Evolutionary conservation across 23 tunicate genomes (phyloP), one percentile per base, ranked within the genome.

Genomic region (Ascidia mentula): DNA sequence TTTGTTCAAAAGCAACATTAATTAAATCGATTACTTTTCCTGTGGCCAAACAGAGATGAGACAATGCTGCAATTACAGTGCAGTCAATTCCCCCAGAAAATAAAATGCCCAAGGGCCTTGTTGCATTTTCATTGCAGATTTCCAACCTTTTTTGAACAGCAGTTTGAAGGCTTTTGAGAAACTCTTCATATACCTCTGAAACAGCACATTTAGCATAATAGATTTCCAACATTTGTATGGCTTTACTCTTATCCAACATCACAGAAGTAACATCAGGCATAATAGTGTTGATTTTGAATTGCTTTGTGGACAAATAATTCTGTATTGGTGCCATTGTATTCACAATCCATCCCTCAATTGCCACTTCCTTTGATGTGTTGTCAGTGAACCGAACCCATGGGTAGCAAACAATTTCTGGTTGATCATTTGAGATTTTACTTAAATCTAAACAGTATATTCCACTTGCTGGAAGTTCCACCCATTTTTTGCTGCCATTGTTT

Each of bases 11-110:
- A 15, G 98, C 93, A 32, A 93, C 93, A 84, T 88, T 93, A 22
- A 93, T 40, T 61, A 93, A 73, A 84, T 84, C 89, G 39, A 93
- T 88, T 15, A 81, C 78, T 80, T 88, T 84, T 0, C 76, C 38
- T 31, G 31, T 0, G 22, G 93, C 89, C 7, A 88, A 34, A 77
- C 30, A 59, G 40, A 32, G 36, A 80, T 93, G 69, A n/a, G 89
- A 92, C 33, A 93, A 70, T 59, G 80, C 81, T 33, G 91, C 98
- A 33, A 95, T 18, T 18, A 95, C 79, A 40, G 91, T 81, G 69
- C 98, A 95, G 59, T 95, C 98, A 9, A 95, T 77, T 0, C 98
- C 98, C n/a, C 98, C 98, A 1, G 95, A 89, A 79, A 95, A 95
- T 30, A 95, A 65, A 82, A 95, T 45, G 22, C 89, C 95, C 37